Evolutionary conservation across 2,113 vertebrate genomes (phyloP), one percentile per base, ranked within the genome.

Genomic region (Ptilonorhynchus violaceus): DNA sequence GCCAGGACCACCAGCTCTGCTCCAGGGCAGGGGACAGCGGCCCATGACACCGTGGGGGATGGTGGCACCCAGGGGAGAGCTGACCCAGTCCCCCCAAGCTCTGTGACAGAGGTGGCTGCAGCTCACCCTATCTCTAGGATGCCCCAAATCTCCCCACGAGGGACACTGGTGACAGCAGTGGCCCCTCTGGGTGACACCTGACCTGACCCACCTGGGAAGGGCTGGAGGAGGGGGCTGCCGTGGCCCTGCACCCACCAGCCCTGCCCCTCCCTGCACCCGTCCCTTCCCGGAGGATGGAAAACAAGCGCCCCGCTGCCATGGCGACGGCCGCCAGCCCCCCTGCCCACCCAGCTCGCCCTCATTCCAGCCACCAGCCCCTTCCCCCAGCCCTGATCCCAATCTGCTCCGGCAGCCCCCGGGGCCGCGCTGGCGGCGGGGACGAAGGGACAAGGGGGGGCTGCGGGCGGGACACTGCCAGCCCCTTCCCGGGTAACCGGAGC

Each of bases 231-330:
- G 23, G 5, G 78, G 39, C 37, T 55, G 44, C 52, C 39, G 15
- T 46, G 4, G 1, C 42, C 59, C 74, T 15, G 49, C 9, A 4
- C 53, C 30, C 16, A 10, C 12, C 0, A 41, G 16, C 73, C 19
- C 75, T 59, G 39, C 58, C 81, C 66, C 33, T 27, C 80, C 58
- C 80, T 33, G 76, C 47, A 22, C 42, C 73, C 50, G 25, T 37
- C 95, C 76, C 94, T 88, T 59, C 75, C 85, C 67, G 84, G 83
- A 74, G 52, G 84, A 84, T 55, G 83, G 76, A 89, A 94, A 81
- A 67, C 86, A 78, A 89, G 82, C 15, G 1, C 42, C 76, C 63
- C 1, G 94, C 89, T 96, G 92, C 88, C 82, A 92, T 88, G 93
- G 95, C 55, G 72, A 96, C 79, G 27, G 85, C 63, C 78, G 1